Base-by-base conservation (phyloP, 2,797 vertebrate genomes). In the Gorsachius magnificus region DNA sequence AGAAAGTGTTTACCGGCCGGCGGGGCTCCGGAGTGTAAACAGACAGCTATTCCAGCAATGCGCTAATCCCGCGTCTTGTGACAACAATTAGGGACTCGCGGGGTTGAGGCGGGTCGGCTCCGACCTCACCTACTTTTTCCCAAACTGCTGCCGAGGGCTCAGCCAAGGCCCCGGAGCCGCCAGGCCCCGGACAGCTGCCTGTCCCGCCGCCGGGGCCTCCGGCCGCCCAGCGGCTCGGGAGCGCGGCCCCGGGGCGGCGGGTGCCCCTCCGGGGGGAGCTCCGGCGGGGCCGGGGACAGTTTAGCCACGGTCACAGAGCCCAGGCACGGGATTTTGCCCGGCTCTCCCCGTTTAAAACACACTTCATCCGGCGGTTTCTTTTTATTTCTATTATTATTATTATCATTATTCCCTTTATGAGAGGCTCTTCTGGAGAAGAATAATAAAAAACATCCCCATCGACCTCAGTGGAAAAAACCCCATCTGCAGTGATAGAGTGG, bases 21-120 rank as follows among this genome's bases (percentile, higher is more conserved):
- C 90, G 95, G 98, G 96, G 98, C 98, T 98, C 98, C 97, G 97
- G 97, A 97, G 98, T 98, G 98, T 99, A 99, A 99, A 99, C 99
- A 99, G 98, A 97, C 99, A 99, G 98, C 98, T 99, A 99, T 99
- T 99, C 97, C 98, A 99, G 99, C 99, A 99, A 99, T 99, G 99
- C 98, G 97, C 94, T 99, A 99, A 99, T 99, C 99, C 99, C 97
- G 97, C 98, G 98, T 99, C 99, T 99, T 99, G 99, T 99, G 99
- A 99, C 99, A 98, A 99, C 99, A 99, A 99, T 99, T 99, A 99
- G 98, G 97, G 98, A 97, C 98, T 98, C 98, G 98, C 96, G 48
- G 84, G 98, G 98, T 98, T 95, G 98, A 92, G 98, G 92, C 96
- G 88, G 99, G 98, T 99, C 99, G 98, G 97, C 96, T 97, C 97